Base-by-base conservation (phyloP, 2,797 vertebrate genomes). In the Mus spretus region DNA sequence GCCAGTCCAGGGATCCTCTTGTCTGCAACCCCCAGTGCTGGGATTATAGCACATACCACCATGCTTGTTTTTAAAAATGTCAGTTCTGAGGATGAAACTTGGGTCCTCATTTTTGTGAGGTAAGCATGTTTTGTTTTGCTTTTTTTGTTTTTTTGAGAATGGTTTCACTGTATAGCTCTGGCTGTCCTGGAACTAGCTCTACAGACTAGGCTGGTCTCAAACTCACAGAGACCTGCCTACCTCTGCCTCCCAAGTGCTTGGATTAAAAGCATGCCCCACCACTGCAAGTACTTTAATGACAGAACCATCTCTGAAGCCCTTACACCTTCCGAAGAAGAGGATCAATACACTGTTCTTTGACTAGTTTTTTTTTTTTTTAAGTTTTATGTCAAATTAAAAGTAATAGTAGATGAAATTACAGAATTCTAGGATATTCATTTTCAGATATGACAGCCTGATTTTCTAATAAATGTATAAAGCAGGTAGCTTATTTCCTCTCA, bases 401-500 rank as follows among this genome's bases (percentile, higher is more conserved):
- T 86, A 95, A 84, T 77, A 61, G 63, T 70, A 44, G 61, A 55
- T 83, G 3, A 34, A 94, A 65, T 67, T n/a, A 89, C 3, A 53
- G 77, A 87, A 88, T 79, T 80, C 44, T 0, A 80, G 61, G 37
- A 74, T 44, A 89, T 61, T 78, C 13, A 77, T 40, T 91, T 96
- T 87, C 77, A 89, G 75, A 70, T 55, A 59, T 1, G 31, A 72
- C 3, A 87, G 89, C 15, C 53, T 26, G 72, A 59, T 74, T 93
- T 84, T 37, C 78, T 19, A 61, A 10, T 72, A 81, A 91, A 74
- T 37, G 20, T 94, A 19, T n/a, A 92, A 89, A 8, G 55, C 47
- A 93, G 31, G 47, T 31, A 90, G 47, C 44, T 84, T 47, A 87
- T 61, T 81, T 95, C 26, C 57, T 92, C 93, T 94, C 7, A 28